phyloP scores from a whole-genome alignment of 2,888 invertebrate genomes.

The Amphimallon solstitiale region DNA sequence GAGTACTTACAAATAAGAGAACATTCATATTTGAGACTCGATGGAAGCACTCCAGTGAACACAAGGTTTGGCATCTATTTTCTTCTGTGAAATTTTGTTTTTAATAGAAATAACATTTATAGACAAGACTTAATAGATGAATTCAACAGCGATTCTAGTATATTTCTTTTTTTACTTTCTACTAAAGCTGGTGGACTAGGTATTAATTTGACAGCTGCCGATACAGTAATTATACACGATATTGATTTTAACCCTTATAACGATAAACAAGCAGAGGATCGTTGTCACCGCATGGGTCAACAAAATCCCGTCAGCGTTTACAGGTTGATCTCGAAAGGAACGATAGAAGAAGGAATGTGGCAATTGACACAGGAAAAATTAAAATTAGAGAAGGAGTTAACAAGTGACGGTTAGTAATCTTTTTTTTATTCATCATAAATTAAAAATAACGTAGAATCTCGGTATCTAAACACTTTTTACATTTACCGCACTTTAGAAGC shows the following conservation, averaged over 20 bases:
- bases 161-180: conserved; percentile 91
- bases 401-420: conserved; percentile 66
- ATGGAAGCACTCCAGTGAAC: conserved; percentile 89
- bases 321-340: conserved; percentile 83
- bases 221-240: conserved; percentile 96
- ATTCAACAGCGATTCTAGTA: conserved; percentile 80
- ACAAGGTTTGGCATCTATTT: conserved; percentile 67
- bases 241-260: conserved; percentile 99
- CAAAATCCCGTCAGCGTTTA: conserved; percentile 86
- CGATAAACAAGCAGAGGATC: conserved; percentile 97
- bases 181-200: conserved; percentile 96
- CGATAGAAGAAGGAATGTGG: conserved; percentile 94
- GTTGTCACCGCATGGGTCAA: conserved; percentile 82
- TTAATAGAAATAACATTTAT: conserved; percentile 21
- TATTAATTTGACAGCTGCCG: conserved; percentile 93
- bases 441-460: no score
- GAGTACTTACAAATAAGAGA: conserved; percentile 81
- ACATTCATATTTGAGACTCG: conserved; percentile 82
- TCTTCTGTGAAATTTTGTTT: not conserved
- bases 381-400: conserved; percentile 88
- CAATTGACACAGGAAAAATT: conserved; percentile 91
- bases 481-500: no score
- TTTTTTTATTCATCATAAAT: no score
- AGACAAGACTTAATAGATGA: conserved; percentile 92
- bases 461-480: no score